Evolutionary conservation across 2,113 vertebrate species (phyloP), one percentile per base, ranked within the genome.

Genomic region (Grammatotria lemairii): DNA sequence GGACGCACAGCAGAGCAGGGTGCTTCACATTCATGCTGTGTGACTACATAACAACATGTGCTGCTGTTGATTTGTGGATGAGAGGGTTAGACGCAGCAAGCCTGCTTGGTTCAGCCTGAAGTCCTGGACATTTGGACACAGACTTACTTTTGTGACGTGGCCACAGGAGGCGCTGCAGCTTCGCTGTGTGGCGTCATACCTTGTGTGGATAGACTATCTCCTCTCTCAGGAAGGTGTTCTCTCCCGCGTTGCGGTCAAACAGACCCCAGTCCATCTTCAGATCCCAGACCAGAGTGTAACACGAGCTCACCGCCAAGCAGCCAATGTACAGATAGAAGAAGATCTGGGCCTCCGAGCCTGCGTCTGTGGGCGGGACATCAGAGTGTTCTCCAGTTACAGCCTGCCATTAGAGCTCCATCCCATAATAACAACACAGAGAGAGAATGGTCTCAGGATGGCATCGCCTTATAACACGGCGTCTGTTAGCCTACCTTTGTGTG

Each of bases 211-310:
- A 99, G 83, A 99, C 99, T 17, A 99, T 99, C 96, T 99, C 99
- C 96, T 99, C 99, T 78, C 99, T 97, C 85, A 99, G 96, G 87
- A 99, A 99, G 81, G 98, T 98, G 65, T 99, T 98, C 95, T 99
- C 99, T 87, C 99, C 99, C 10, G 99, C 99, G 10, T 98, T 98
- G 85, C 97, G 97, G 95, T 99, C 99, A 89, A 99, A 99, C 88
- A 99, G 97, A 23, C 99, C 98, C 99, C 99, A 99, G 96, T 99
- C 99, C 99, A 99, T 99, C 96, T 99, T 99, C 90, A 99, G 97
- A 94, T 99, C 99, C 99, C 99, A 99, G 92, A 99, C 97, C 23
- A 99, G 98, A 1, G 98, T 99, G 86, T 99, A 99, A 88, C 97
- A 98, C 2, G 99, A 99, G 94, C 98, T 99, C 95, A 99, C 95